Conservation (phyloP, 2,797 vertebrate species). For the Lepus oiostolus region DNA sequence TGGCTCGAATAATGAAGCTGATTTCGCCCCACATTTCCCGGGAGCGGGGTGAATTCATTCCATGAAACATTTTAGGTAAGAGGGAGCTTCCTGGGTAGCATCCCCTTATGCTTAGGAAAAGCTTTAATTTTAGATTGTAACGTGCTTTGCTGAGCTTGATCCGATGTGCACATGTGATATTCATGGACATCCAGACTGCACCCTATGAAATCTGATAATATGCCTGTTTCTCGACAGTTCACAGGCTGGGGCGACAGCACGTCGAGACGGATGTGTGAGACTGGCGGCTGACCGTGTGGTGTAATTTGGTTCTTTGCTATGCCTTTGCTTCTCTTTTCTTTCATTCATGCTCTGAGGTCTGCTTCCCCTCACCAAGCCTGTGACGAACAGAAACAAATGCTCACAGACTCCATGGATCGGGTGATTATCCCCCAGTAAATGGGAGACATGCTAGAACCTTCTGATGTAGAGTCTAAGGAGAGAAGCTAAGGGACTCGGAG, state of each 20-base stretch:
- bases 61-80: slow-evolving; percentile 17
- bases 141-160: not conserved
- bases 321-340: not conserved
- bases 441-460: not conserved
- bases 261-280: not conserved
- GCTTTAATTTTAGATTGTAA: not conserved
- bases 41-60: slow-evolving; percentile 13
- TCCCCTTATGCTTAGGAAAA: not conserved
- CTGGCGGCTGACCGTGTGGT: not conserved
- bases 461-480: not conserved
- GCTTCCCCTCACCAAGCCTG: not conserved
- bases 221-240: not conserved
- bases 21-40: not conserved
- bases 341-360: not conserved
- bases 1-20: not conserved
- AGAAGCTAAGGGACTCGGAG: not conserved
- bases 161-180: not conserved
- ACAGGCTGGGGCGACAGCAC: not conserved
- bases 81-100: not conserved
- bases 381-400: not conserved
- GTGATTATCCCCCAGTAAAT: no score
- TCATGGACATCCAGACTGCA: not conserved
- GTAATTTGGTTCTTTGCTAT: not conserved
- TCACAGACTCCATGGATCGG: not conserved
- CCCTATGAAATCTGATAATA: not conserved